Evolutionary conservation across 2,113 vertebrate species (phyloP).

Genomic region (Pogona vitticeps): DNA sequence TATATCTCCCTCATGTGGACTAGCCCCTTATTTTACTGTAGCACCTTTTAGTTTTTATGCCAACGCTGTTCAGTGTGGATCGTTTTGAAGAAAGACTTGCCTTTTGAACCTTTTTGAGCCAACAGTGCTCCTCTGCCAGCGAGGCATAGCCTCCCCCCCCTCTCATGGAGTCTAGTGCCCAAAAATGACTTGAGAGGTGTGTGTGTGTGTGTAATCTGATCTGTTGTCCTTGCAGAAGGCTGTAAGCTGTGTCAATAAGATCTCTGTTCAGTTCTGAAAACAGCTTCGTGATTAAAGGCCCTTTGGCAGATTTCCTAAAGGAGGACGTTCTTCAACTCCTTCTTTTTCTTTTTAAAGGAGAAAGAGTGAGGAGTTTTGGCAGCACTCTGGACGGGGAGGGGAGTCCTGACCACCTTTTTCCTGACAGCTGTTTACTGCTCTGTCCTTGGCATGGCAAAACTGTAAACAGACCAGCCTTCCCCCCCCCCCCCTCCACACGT

Average conservation of each 20-base stretch:
- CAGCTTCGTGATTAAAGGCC: constrained; percentile 61
- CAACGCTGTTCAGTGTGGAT: not conserved
- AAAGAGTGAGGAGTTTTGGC: constrained; percentile 60
- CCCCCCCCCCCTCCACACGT: not conserved
- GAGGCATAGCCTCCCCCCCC: too few species aligned
- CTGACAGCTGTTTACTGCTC: constrained; percentile 44
- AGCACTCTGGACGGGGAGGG: constrained; percentile 54
- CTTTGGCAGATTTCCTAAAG: constrained; percentile 64
- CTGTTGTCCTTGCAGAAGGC: constrained; percentile 63
- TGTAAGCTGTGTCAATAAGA: constrained; percentile 68
- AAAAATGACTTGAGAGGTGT: not conserved
- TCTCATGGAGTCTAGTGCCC: too few species aligned
- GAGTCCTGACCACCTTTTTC: not conserved
- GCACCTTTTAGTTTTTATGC: too few species aligned
- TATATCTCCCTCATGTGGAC: not conserved
- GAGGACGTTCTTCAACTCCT: constrained; percentile 56
- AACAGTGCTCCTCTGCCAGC: too few species aligned
- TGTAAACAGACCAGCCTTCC: not conserved
- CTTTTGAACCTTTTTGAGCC: not conserved
- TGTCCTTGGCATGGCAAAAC: constrained; percentile 13
- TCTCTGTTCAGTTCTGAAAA: constrained; percentile 67
- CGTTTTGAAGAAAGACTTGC: too few species aligned
- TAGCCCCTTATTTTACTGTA: not conserved
- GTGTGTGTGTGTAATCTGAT: constrained; percentile 66
- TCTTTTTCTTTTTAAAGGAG: constrained; percentile 8